Evolutionary conservation across 2,113 vertebrate genomes (phyloP).

Genomic region (Trinectes maculatus): DNA sequence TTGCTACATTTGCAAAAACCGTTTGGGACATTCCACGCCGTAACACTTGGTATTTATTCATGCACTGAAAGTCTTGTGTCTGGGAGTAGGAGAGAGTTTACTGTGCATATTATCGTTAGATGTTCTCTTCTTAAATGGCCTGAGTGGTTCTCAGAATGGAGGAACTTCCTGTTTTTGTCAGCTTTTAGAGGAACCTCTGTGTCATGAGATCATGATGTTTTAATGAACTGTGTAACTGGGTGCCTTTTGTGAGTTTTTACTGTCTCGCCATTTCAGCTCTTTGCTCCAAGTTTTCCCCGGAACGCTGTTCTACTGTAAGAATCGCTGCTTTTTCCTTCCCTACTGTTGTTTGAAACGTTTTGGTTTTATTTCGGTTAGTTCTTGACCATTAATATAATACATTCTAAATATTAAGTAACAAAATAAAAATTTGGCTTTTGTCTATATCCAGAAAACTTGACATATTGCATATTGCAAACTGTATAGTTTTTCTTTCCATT

Average conservation of each 20-base stretch:
- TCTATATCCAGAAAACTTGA: too few species aligned
- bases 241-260: conserved; percentile 35
- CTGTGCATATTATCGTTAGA: neutral
- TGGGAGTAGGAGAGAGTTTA: conserved; percentile 2
- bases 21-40: neutral
- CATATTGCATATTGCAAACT: too few species aligned
- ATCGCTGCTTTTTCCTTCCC: neutral
- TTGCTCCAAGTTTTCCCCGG: neutral
- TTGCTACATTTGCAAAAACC: conserved; percentile 3
- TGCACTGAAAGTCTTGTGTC: neutral
- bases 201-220: conserved; percentile 18
- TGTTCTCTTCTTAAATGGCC: conserved; percentile 12
- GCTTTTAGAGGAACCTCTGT: conserved; percentile 37
- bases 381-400: neutral
- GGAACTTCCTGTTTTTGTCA: conserved; percentile 18
- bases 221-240: conserved; percentile 18
- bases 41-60: neutral
- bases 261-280: conserved; percentile 29
- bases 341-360: too few species aligned
- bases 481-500: too few species aligned
- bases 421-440: too few species aligned
- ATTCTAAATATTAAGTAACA: neutral
- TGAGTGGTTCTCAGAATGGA: conserved; percentile 5
- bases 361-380: neutral
- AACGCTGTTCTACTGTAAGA: neutral